These are phyloP conservation scores for Tenebrosternarchus preto DNA, from an alignment of 2,113 vertebrate genomes.

Conservation along the genomic window DNA sequence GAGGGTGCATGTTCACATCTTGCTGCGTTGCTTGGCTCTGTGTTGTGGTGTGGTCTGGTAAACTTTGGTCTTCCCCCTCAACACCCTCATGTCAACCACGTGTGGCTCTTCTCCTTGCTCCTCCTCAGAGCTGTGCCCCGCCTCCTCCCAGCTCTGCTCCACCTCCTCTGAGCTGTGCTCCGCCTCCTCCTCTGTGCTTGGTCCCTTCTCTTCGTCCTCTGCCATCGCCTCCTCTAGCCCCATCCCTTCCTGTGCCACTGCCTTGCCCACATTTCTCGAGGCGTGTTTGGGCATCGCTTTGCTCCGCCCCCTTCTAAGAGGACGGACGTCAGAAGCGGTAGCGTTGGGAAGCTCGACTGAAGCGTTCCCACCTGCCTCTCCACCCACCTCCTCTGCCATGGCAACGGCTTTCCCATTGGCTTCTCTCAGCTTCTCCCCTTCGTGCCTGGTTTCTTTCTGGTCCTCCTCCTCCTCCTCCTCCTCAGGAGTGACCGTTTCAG, in stretches of 20 bases:
- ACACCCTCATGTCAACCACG: conserved; percentile 46
- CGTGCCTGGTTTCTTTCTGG: not conserved
- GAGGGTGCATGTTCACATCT: conserved; percentile 34
- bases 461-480: conserved; percentile 15
- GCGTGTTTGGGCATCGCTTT: conserved; percentile 26
- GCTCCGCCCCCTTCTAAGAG: conserved; percentile 15
- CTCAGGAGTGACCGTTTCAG: not conserved
- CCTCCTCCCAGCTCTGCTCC: conserved; percentile 26
- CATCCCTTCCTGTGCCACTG: not conserved
- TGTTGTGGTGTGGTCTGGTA: conserved; percentile 25
- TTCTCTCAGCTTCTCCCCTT: not conserved
- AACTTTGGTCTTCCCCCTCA: conserved; percentile 45
- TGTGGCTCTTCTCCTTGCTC: conserved; percentile 45
- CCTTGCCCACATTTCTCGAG: conserved; percentile 41
- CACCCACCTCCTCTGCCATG: conserved; percentile 24
- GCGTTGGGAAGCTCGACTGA: not conserved
- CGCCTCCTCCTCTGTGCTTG: conserved; percentile 11
- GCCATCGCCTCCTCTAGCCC: conserved; percentile 9
- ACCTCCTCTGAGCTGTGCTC: conserved; percentile 18
- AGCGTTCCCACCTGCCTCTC: conserved; percentile 6
- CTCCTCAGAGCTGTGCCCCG: conserved; percentile 11
- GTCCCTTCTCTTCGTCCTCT: conserved; percentile 7
- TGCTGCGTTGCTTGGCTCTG: conserved; percentile 48
- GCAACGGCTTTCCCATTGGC: not conserved
- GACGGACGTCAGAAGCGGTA: conserved; percentile 1